phyloP scores from a whole-genome alignment of 1,140 invertebrate species.

The Amphibalanus amphitrite region DNA sequence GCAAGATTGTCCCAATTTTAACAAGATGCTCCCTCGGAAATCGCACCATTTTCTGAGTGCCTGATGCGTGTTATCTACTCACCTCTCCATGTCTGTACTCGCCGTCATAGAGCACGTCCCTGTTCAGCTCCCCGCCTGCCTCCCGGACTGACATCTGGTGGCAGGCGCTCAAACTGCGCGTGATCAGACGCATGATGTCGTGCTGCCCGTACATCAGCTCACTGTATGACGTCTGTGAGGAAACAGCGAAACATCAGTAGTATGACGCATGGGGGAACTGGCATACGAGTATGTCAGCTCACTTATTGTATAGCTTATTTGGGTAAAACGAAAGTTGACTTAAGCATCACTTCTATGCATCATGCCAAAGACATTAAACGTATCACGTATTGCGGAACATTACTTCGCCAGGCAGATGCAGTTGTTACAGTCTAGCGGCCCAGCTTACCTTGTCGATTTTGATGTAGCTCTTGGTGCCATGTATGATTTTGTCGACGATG shows the following conservation, averaged over 20 bases:
- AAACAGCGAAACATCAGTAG: too few species aligned
- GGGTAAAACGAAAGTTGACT: too few species aligned
- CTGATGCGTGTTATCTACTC: slow-evolving; percentile 11
- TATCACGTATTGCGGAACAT: too few species aligned
- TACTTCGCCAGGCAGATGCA: too few species aligned
- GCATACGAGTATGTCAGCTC: too few species aligned
- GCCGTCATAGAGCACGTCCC: slow-evolving; percentile 28
- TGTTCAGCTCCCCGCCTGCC: slow-evolving; percentile 19
- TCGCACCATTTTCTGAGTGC: too few species aligned
- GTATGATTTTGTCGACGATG: slow-evolving; percentile 30
- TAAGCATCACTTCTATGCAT: too few species aligned
- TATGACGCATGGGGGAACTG: too few species aligned
- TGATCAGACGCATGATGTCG: slow-evolving; percentile 33
- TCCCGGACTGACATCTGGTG: slow-evolving; percentile 28
- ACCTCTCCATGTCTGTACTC: slow-evolving; percentile 33
- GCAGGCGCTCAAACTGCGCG: slow-evolving; percentile 30
- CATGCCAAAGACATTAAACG: too few species aligned
- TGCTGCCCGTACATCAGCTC: slow-evolving; percentile 30
- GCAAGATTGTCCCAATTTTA: too few species aligned
- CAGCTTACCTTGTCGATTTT: slow-evolving; percentile 32
- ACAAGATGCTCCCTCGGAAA: too few species aligned
- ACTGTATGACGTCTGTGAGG: slow-evolving; percentile 27
- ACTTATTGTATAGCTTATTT: too few species aligned
- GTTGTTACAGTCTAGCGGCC: background rate
- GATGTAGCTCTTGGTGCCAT: slow-evolving; percentile 25